Evolutionary conservation across 2,888 invertebrate genomes (phyloP), one percentile per base, ranked within the genome.

Genomic region (Drosophila sordidula): DNA sequence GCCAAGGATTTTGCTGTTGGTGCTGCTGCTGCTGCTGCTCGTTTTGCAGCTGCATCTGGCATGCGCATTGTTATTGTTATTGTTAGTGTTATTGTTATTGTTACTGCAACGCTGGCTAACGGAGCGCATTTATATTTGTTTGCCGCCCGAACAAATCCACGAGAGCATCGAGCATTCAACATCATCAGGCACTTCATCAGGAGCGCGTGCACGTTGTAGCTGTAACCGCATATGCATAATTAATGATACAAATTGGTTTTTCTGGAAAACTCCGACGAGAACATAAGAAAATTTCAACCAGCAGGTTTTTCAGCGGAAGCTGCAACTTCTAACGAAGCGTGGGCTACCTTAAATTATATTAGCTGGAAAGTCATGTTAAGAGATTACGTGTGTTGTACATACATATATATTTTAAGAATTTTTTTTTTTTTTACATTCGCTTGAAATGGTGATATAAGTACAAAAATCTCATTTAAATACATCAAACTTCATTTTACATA

Each of bases 111-210:
- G 58, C 69, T 70, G 78, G 68, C 70, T 63, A 67, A 64, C 78
- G 68, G 58, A 63, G 69, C 70, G 78, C 76, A 86, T 74, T 70
- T 82, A 82, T 80, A 82, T 82, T 82, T 80, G 63, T 61, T 78
- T 72, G 64, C 67, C 76, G 70, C 81, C 68, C 64, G 68, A 87
- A 87, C 58, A 80, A 81, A 71, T 81, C 78, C 68, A 70, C 57
- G 52, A 78, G 62, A 56, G 59, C 18, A 49, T 22, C 29, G 38
- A 29, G 11, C 26, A 52, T 29, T 59, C 39, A 46, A 18, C 62
- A 46, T 39, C 63, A 16, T 36, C 36, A 49, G 34, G 47, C 41
- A 62, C 62, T 62, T 62, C 41, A 49, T 64, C 63, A 64, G 32
- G 42, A 22, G 29, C 41, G 18, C 46, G 45, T 50, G 52, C 12